Evolutionary conservation across 2,888 invertebrate genomes (phyloP).

Genomic region (Drosophila eohydei): DNA sequence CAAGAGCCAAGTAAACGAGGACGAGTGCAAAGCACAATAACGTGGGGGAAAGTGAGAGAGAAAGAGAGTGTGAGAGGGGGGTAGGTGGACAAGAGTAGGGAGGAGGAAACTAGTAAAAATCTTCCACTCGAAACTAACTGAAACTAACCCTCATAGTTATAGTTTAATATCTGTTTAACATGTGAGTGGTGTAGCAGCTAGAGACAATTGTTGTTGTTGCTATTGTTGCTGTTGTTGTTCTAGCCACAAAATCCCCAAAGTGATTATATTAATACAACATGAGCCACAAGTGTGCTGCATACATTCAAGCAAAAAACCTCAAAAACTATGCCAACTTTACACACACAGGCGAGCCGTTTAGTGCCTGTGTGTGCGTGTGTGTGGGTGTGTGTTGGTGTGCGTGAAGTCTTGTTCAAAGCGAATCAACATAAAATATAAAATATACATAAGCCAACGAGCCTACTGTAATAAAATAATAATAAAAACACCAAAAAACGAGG

Average conservation of each 20-base stretch:
- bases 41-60: background rate
- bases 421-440: slow-evolving; percentile 70
- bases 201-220: slow-evolving; percentile 21
- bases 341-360: slow-evolving; percentile 29
- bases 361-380: slow-evolving; percentile 7
- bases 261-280: slow-evolving; percentile 81
- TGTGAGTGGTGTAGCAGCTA: slow-evolving; percentile 54
- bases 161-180: slow-evolving; percentile 78
- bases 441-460: slow-evolving; percentile 62
- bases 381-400: slow-evolving; percentile 12
- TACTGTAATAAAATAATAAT: slow-evolving; percentile 69
- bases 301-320: slow-evolving; percentile 57
- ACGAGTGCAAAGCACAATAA: background rate
- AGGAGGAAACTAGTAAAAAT: slow-evolving; percentile 9
- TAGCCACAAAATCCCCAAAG: slow-evolving; percentile 75
- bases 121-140: slow-evolving; percentile 7
- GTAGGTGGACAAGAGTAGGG: background rate
- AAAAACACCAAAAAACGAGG: slow-evolving; percentile 34
- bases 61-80: background rate
- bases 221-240: slow-evolving; percentile 28
- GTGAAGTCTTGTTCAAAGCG: slow-evolving; percentile 39
- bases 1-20: slow-evolving; percentile 31
- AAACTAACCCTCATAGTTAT: slow-evolving; percentile 64
- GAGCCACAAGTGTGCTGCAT: slow-evolving; percentile 77
- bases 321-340: slow-evolving; percentile 54